Base-by-base conservation (phyloP, 2,888 invertebrate species). In the Hecatera dysodea region DNA sequence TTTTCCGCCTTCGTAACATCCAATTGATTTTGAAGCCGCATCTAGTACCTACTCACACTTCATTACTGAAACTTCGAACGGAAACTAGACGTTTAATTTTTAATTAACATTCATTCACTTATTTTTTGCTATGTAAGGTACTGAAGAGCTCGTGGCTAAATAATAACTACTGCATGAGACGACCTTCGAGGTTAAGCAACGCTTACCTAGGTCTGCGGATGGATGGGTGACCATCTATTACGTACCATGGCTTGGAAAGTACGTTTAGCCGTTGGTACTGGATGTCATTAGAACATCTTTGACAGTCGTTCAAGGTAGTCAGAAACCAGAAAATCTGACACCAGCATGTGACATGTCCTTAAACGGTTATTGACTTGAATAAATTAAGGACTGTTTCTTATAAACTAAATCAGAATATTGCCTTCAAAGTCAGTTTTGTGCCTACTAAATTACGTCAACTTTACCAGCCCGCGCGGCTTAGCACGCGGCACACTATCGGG, bases 1-100 rank as follows among this genome's bases (percentile, higher is more conserved):
- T 76, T 76, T 71, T 76, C 77, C 65, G 65, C 61, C 4, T 0
- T 36, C 24, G 22, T 44, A 29, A 52, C 39, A 71, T 24, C 12
- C 22, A 59, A 62, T 66, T 59, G 61, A 76, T 62, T 65, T 48
- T 15, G 9, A 29, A 52, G 33, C 11, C 17, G 4, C n/a, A 29
- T 68, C 33, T n/a, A n/a, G 29, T 12, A 57, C 12, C 12, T 42
- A 39, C 17, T 39, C 39, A 15, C 39, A 15, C 4, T 39, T 61
- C 24, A 61, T 39, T 36, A 19, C 52, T 52, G 46, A 39, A 57
- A 61, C 33, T 33, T 33, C 36, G 33, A 27, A 33, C 1, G 9
- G 19, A 50, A 56, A 9, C 0, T 22, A 12, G 8, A 2, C 19
- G 44, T 27, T 36, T 9, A 1, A n/a, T 9, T 46, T n/a, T 11